phyloP scores from a whole-genome alignment of 2,888 invertebrate genomes.

The Dasysyrphus albostriatus region DNA sequence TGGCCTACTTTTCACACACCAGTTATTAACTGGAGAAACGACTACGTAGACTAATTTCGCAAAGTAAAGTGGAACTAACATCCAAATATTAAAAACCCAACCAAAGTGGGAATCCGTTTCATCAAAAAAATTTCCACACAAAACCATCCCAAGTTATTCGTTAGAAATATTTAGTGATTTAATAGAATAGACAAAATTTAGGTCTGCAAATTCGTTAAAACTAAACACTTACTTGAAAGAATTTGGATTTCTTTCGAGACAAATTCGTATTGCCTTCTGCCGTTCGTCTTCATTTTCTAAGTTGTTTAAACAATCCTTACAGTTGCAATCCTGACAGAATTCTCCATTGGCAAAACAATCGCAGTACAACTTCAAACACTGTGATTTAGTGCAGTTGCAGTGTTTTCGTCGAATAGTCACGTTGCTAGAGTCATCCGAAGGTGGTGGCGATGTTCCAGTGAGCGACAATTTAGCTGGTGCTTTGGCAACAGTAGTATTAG shows the following conservation, averaged over 20 bases:
- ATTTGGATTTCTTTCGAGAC: constrained; percentile 97
- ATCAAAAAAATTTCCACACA: no score
- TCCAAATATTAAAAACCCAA: no score
- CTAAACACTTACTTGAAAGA: constrained; percentile 90
- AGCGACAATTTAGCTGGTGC: constrained; percentile 2
- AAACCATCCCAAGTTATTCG: no score
- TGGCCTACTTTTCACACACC: no score
- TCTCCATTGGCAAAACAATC: constrained; percentile 99
- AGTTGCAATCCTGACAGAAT: constrained; percentile 99
- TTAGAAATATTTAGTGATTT: no score
- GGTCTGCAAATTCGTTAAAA: not conserved
- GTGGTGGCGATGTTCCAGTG: constrained; percentile 54
- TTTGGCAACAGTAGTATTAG: not conserved
- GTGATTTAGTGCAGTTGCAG: constrained; percentile 99
- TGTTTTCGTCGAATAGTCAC: constrained; percentile 89
- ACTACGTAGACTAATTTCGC: no score
- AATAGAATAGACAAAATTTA: no score
- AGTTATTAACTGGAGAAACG: no score
- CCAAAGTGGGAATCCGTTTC: no score
- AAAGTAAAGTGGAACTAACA: no score
- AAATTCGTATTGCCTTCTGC: constrained; percentile 96
- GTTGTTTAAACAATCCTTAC: constrained; percentile 98
- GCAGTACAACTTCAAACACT: constrained; percentile 99
- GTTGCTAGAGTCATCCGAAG: constrained; percentile 67
- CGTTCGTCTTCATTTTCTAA: constrained; percentile 97